These are phyloP conservation scores for Mico argentatus DNA, from an alignment of 2,797 vertebrate genomes.

Conservation along the genomic window DNA sequence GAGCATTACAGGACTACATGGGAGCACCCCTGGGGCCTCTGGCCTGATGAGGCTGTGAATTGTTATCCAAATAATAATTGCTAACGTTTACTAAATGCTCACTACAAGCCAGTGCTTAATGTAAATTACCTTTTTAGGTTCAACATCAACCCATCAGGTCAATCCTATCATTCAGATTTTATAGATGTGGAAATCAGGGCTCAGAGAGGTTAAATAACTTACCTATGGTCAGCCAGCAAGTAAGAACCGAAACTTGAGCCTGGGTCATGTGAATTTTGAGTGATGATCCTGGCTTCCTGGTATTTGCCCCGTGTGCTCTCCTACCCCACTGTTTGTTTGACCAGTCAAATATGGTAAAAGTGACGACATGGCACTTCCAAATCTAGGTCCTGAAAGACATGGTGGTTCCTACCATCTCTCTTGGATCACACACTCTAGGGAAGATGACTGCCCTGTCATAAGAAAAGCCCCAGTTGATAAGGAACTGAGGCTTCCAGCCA, in stretches of 20 bases:
- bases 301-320: not conserved
- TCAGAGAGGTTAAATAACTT: constrained; percentile 4
- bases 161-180: not conserved
- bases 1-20: not conserved
- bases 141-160: not conserved
- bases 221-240: not conserved
- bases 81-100: not conserved
- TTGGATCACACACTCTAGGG: not conserved
- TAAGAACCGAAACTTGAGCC: constrained; percentile 14
- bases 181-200: not conserved
- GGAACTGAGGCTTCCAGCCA: not conserved
- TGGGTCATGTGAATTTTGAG: not conserved
- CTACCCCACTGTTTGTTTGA: no score
- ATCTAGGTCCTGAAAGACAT: not conserved
- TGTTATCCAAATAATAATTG: not conserved
- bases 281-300: not conserved
- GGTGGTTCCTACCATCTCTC: not conserved
- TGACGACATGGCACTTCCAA: not conserved
- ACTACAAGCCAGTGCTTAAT: not conserved
- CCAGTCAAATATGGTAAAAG: not conserved
- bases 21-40: not conserved
- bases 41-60: not conserved
- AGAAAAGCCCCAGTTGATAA: not conserved
- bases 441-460: not conserved
- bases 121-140: not conserved